Evolutionary conservation across 2,113 vertebrate species (phyloP).

Genomic region (Mesitornis unicolor): DNA sequence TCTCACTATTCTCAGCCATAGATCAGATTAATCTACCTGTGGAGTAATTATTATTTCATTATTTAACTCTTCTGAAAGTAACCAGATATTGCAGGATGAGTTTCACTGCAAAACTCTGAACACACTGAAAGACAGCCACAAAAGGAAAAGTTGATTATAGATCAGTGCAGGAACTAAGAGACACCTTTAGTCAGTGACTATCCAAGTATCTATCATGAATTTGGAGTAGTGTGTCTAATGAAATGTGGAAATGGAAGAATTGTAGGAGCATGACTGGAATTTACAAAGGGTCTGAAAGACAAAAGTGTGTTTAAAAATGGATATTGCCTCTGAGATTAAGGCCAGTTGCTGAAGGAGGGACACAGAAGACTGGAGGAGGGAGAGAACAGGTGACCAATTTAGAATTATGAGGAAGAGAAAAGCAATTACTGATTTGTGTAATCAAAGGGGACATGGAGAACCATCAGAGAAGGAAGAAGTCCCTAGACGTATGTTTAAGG

Average conservation of each 20-base stretch:
- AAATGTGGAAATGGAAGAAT: not conserved
- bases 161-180: not conserved
- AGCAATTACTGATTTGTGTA: not conserved
- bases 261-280: not conserved
- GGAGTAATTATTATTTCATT: not conserved
- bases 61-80: not conserved
- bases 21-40: not conserved
- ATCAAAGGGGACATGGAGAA: not conserved
- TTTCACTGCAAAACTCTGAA: not conserved
- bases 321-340: not conserved
- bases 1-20: not conserved
- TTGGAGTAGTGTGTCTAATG: not conserved
- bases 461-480: not conserved
- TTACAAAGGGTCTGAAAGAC: not conserved
- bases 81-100: not conserved
- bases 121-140: not conserved
- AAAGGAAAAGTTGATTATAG: not conserved
- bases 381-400: not conserved
- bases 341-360: accelerated
- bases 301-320: not conserved
- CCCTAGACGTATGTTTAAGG: not conserved
- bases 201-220: not conserved
- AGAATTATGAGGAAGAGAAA: not conserved
- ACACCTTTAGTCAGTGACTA: not conserved
- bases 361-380: not conserved